Percentiles rank a stretch among this genome's conserved stretches.
phyloP scores from a whole-genome alignment of 2,888 invertebrate species.

The Hypolimnas misippus region DNA sequence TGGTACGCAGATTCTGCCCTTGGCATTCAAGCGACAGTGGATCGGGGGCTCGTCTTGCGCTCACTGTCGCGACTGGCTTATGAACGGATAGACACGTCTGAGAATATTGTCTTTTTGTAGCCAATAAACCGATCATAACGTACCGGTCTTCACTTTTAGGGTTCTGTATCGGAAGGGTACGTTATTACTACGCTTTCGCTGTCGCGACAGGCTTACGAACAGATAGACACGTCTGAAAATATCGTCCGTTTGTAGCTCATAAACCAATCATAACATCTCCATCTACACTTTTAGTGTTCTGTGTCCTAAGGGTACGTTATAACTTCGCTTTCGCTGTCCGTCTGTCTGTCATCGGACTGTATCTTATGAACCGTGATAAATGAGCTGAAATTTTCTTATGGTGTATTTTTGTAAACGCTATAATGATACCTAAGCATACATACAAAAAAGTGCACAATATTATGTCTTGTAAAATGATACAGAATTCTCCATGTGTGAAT shows the following conservation, averaged over 20 bases:
- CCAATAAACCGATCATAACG: not conserved
- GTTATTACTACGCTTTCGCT: no score
- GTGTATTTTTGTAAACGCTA: no score
- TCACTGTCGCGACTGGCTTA: constrained; percentile 11
- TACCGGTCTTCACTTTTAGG: not conserved
- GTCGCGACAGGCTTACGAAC: constrained; percentile 11
- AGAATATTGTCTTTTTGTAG: not conserved
- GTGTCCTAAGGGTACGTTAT: no score
- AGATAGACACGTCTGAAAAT: not conserved
- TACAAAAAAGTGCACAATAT: no score
- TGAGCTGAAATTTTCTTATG: no score
- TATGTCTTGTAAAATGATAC: no score
- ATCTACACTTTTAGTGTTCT: not conserved
- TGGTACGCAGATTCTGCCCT: constrained; percentile 41
- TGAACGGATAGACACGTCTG: constrained; percentile 1
- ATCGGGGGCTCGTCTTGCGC: constrained; percentile 46
- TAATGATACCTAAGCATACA: no score
- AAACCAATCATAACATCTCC: not conserved
- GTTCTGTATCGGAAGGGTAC: no score
- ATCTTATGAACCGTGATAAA: no score
- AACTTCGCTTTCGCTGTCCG: no score
- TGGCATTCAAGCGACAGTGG: constrained; percentile 44
- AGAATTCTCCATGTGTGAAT: no score
- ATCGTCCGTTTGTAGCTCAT: not conserved
- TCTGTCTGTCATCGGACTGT: no score